Evolutionary conservation across 2,888 invertebrate genomes (phyloP).

Genomic region (Philereme vetulata): DNA sequence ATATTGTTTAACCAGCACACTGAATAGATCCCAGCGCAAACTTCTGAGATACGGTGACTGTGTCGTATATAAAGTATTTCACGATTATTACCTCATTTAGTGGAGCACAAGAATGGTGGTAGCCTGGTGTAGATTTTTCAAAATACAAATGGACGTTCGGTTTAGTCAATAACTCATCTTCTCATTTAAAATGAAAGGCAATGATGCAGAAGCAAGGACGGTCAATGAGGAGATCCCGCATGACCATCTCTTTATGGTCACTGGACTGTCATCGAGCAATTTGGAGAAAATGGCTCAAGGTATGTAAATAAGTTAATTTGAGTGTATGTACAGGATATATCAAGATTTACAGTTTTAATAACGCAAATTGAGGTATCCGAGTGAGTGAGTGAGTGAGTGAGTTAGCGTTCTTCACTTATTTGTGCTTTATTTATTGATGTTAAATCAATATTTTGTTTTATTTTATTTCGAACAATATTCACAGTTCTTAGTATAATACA

Average conservation of each 20-base stretch:
- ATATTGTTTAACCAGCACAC: constrained; percentile 49
- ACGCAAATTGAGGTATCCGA: too few species aligned
- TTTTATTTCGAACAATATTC: too few species aligned
- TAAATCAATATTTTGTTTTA: too few species aligned
- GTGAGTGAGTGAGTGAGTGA: too few species aligned
- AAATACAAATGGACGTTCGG: constrained; percentile 27
- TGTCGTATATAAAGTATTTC: constrained; percentile 29
- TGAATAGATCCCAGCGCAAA: constrained; percentile 53
- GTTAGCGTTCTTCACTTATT: too few species aligned
- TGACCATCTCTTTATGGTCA: constrained; percentile 72
- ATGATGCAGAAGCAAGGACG: constrained; percentile 52
- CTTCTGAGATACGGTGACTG: constrained; percentile 45
- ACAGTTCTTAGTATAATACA: too few species aligned
- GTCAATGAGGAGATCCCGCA: constrained; percentile 67
- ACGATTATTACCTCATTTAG: constrained; percentile 27
- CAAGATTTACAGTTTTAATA: too few species aligned
- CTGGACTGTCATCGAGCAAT: constrained; percentile 69
- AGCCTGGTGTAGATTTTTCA: constrained; percentile 14
- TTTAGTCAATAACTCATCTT: constrained; percentile 6
- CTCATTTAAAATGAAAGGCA: constrained; percentile 33
- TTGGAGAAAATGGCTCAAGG: constrained; percentile 74
- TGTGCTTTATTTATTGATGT: too few species aligned
- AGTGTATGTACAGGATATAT: neutral
- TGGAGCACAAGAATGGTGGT: constrained; percentile 37
- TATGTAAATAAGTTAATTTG: constrained; percentile 29